phyloP scores from a whole-genome alignment of 2,113 vertebrate species.

The Centrocercus urophasianus region DNA sequence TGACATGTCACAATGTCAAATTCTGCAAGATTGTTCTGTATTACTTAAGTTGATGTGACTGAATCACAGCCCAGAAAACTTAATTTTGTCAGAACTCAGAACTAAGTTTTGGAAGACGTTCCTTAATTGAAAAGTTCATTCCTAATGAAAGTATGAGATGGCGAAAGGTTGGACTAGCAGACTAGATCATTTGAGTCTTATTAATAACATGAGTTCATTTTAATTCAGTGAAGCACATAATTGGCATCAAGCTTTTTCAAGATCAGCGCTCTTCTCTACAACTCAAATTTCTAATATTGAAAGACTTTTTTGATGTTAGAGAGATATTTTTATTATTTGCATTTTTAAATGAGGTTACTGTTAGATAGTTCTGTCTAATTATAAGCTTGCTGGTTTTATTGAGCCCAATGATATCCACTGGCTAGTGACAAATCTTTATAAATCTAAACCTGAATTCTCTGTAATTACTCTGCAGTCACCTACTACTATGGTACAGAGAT shows the following conservation, averaged over 20 bases:
- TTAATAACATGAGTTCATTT: slow-evolving; percentile 82
- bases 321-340: slow-evolving; percentile 77
- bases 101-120: slow-evolving; percentile 63
- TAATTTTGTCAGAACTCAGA: slow-evolving; percentile 51
- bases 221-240: slow-evolving; percentile 84
- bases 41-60: slow-evolving; percentile 42
- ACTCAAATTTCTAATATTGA: slow-evolving; percentile 73
- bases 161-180: slow-evolving; percentile 76
- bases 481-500: slow-evolving; percentile 53
- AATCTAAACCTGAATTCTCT: slow-evolving; percentile 68
- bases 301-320: slow-evolving; percentile 54
- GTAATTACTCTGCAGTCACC: slow-evolving; percentile 74
- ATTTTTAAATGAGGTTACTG: slow-evolving; percentile 77
- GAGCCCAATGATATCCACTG: slow-evolving; percentile 58
- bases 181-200: slow-evolving; percentile 77
- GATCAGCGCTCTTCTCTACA: slow-evolving; percentile 69
- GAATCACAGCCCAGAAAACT: slow-evolving; percentile 65
- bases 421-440: slow-evolving; percentile 74
- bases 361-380: slow-evolving; percentile 77
- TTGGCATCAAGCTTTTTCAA: slow-evolving; percentile 78
- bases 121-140: slow-evolving; percentile 79
- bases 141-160: slow-evolving; percentile 73
- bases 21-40: neutral
- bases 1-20: slow-evolving; percentile 47
- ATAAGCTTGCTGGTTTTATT: slow-evolving; percentile 76